These are phyloP conservation scores for Smutsia gigantea DNA, from an alignment of 2,797 vertebrate species.

Conservation along the genomic window DNA sequence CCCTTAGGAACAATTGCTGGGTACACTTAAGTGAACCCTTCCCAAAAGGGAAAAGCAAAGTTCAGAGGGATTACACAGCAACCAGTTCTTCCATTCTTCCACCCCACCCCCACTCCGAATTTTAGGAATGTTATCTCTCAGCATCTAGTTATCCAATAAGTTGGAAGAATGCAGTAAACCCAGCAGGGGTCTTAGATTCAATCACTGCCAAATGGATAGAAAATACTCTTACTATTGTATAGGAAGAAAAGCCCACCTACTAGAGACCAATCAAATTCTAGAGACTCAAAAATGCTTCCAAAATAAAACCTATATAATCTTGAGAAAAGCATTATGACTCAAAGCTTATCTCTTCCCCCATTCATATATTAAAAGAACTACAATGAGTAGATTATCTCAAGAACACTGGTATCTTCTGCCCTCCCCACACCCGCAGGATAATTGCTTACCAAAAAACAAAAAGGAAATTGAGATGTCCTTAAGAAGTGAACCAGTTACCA, in stretches of 20 bases:
- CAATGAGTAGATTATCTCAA: conserved; percentile 57
- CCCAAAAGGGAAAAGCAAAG: conserved; percentile 73
- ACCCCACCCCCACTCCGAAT: conserved; percentile 86
- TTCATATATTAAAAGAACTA: conserved; percentile 43
- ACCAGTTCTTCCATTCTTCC: conserved; percentile 64
- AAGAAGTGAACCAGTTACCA: neutral
- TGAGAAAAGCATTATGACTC: conserved; percentile 43
- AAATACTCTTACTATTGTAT: conserved; percentile 85
- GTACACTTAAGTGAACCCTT: conserved; percentile 73
- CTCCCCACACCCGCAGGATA: conserved; percentile 13
- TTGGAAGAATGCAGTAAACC: conserved; percentile 90
- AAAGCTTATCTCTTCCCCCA: conserved; percentile 29
- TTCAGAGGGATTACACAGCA: conserved; percentile 79
- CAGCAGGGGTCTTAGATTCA: conserved; percentile 88
- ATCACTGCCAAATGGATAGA: conserved; percentile 89
- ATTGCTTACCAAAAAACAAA: conserved; percentile 42
- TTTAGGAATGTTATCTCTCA: conserved; percentile 91
- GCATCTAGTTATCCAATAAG: conserved; percentile 91
- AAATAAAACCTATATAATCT: conserved; percentile 63
- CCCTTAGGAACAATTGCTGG: conserved; percentile 58
- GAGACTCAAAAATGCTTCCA: conserved; percentile 52
- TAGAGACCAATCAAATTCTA: conserved; percentile 71
- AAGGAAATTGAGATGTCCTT: conserved; percentile 49
- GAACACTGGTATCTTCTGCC: neutral
- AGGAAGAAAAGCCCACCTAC: conserved; percentile 76